Conservation (phyloP, 2,113 vertebrate species). For the Atlantisia rogersi region DNA sequence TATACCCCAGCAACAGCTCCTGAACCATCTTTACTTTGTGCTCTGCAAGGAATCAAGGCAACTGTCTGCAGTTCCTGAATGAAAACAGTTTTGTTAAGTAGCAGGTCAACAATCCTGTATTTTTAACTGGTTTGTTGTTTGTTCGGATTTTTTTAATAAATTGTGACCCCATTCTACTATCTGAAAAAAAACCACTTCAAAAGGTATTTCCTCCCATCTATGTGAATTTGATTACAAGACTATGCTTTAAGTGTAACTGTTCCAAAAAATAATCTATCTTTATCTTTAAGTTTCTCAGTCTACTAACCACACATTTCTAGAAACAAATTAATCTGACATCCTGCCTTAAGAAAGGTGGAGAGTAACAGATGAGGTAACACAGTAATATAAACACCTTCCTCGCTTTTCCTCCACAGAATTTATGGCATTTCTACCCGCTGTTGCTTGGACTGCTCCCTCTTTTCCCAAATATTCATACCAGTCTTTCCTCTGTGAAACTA, state of each 20-base stretch:
- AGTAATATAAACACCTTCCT: neutral
- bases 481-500: neutral
- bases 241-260: neutral
- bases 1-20: neutral
- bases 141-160: neutral
- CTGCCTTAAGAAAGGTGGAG: neutral
- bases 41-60: neutral
- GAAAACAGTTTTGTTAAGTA: neutral
- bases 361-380: neutral
- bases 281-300: neutral
- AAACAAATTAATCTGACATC: neutral
- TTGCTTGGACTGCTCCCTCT: neutral
- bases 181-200: neutral
- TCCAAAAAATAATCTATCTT: neutral
- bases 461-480: neutral
- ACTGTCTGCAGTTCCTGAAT: neutral
- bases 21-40: neutral
- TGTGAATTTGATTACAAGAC: neutral
- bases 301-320: neutral
- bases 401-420: neutral
- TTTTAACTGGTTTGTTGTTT: too few relatives aligned
- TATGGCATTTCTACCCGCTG: neutral
- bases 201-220: neutral
- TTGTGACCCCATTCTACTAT: neutral
- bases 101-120: neutral